Evolutionary conservation across 2,797 vertebrate genomes (phyloP).

Genomic region (Sitta carolinensis): DNA sequence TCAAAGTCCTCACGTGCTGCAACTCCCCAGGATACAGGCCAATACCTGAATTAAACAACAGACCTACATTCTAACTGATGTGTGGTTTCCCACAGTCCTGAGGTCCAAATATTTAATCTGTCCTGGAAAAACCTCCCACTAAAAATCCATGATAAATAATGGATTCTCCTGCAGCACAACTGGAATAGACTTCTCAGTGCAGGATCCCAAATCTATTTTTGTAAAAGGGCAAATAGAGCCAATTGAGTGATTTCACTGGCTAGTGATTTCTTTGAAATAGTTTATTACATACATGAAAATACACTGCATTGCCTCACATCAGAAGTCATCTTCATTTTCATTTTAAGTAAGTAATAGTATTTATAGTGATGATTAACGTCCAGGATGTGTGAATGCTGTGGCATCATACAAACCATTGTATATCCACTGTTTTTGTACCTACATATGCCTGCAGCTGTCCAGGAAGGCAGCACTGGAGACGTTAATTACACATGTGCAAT

Average conservation of each 20-base stretch:
- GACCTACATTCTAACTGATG: background rate
- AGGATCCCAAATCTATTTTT: background rate
- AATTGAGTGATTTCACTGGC: slow-evolving; percentile 24
- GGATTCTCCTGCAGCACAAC: background rate
- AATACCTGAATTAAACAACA: background rate
- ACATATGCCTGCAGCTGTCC: background rate
- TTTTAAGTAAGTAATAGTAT: background rate
- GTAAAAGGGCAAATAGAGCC: background rate
- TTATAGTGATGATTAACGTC: background rate
- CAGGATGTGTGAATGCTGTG: background rate
- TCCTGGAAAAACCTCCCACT: background rate
- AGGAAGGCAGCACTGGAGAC: background rate
- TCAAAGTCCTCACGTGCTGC: background rate
- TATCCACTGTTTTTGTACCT: background rate
- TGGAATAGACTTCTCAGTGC: background rate
- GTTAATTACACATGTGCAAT: background rate
- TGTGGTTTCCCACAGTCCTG: background rate
- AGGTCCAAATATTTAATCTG: background rate
- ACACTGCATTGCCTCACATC: background rate
- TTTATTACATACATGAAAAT: slow-evolving; percentile 1
- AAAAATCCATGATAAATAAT: background rate
- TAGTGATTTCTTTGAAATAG: slow-evolving; percentile 34
- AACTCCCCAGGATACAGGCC: background rate
- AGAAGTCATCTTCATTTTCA: background rate
- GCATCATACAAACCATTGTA: background rate